Evolutionary conservation across 2,888 invertebrate species (phyloP).

Genomic region (Sphaerophoria taeniata): DNA sequence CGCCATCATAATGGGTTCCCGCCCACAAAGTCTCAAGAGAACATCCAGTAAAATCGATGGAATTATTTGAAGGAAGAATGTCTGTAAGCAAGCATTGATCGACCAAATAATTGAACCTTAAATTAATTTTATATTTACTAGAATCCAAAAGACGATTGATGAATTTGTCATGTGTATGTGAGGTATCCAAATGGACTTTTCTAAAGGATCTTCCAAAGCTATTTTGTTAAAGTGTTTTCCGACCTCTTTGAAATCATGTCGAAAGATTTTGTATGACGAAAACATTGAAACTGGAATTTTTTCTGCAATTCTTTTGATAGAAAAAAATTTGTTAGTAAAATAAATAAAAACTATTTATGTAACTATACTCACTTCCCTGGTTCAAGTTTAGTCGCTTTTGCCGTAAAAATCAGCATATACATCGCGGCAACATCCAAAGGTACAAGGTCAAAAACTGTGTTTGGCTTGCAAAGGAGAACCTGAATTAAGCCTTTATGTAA

Average conservation of each 20-base stretch:
- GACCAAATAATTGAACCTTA: too few relatives aligned
- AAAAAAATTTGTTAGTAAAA: neutral
- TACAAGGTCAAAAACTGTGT: slow-evolving; percentile 76
- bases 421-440: slow-evolving; percentile 78
- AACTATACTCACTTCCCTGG: neutral
- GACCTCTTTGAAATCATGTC: neutral
- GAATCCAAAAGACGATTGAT: neutral
- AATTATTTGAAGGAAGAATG: slow-evolving; percentile 77
- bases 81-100: slow-evolving; percentile 25
- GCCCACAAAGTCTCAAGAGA: slow-evolving; percentile 74
- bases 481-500: slow-evolving; percentile 19
- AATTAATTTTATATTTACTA: slow-evolving; percentile 25
- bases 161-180: slow-evolving; percentile 29
- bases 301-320: slow-evolving; percentile 30
- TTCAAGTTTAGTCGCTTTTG: neutral
- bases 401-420: slow-evolving; percentile 76
- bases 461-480: neutral
- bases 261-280: neutral
- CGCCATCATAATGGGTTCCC: slow-evolving; percentile 76
- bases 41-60: slow-evolving; percentile 77
- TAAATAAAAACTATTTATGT: neutral
- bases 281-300: slow-evolving; percentile 40
- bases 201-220: neutral
- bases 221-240: neutral
- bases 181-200: slow-evolving; percentile 56